Evolutionary conservation across 1,140 invertebrate species (phyloP).

Genomic region (Globodera ellingtonae): DNA sequence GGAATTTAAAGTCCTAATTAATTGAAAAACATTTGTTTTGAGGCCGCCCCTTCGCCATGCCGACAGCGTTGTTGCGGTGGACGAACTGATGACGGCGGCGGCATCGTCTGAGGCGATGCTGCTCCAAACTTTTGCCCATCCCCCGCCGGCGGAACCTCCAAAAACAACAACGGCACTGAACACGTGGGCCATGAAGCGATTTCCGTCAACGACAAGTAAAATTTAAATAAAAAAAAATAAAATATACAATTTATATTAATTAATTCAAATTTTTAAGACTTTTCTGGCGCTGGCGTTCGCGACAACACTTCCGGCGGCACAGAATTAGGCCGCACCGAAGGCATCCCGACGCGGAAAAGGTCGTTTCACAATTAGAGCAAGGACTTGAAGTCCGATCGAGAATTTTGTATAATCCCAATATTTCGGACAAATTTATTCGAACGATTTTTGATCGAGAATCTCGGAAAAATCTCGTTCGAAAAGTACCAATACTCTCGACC

Average conservation of each 20-base stretch:
- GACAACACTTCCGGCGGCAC: neutral
- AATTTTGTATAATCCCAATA: neutral
- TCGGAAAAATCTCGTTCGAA: neutral
- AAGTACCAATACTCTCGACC: neutral
- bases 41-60: conserved; percentile 1
- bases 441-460: neutral
- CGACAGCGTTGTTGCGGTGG: neutral
- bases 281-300: neutral
- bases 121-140: neutral
- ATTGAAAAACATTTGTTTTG: no score
- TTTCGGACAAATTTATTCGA: neutral
- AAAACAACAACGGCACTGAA: neutral
- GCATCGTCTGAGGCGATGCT: neutral
- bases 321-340: neutral
- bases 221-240: no score
- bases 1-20: no score
- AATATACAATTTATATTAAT: no score
- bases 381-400: no score
- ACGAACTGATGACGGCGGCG: neutral
- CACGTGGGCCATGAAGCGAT: neutral
- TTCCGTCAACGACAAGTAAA: no score
- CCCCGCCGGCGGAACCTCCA: neutral
- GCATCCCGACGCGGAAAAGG: conserved; percentile 5
- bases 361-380: neutral
- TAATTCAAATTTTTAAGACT: neutral